These are phyloP conservation scores for Torymus texanus DNA, from an alignment of 2,888 invertebrate genomes.

Conservation along the genomic window DNA sequence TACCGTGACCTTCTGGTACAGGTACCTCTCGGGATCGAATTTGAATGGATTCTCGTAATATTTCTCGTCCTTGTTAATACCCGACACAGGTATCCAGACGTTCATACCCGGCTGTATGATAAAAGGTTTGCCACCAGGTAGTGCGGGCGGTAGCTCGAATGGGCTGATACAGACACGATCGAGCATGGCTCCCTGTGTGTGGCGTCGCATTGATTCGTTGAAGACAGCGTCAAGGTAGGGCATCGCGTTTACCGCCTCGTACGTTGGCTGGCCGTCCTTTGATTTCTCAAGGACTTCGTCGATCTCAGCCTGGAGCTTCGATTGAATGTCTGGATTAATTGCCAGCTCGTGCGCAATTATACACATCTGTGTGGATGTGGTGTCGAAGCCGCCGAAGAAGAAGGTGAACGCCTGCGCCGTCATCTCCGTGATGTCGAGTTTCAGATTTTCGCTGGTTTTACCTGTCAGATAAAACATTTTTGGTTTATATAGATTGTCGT, in stretches of 20 bases:
- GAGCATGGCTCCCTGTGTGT: conserved; percentile 61
- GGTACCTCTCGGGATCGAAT: conserved; percentile 72
- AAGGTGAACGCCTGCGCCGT: conserved; percentile 64
- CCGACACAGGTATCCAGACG: conserved; percentile 68
- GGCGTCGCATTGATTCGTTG: conserved; percentile 65
- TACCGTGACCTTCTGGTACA: conserved; percentile 47
- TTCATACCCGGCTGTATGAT: conserved; percentile 65
- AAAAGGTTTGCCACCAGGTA: conserved; percentile 65
- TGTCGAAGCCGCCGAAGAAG: conserved; percentile 66
- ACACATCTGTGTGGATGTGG: conserved; percentile 61
- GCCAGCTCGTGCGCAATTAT: conserved; percentile 62
- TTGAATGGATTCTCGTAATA: conserved; percentile 71
- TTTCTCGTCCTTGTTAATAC: conserved; percentile 70
- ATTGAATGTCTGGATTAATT: conserved; percentile 61
- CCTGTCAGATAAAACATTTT: conserved; percentile 47
- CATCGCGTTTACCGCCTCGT: conserved; percentile 75
- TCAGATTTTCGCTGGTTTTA: conserved; percentile 61
- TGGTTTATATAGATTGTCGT: background rate
- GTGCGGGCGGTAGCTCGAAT: conserved; percentile 67
- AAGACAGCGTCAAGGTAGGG: conserved; percentile 78
- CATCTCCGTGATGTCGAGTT: conserved; percentile 70
- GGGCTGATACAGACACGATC: conserved; percentile 67
- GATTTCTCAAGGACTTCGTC: conserved; percentile 62
- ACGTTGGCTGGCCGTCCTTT: conserved; percentile 69
- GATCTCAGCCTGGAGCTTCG: conserved; percentile 65